Conservation (phyloP, 2,888 invertebrate species). For the Epirrhoe tristata region DNA sequence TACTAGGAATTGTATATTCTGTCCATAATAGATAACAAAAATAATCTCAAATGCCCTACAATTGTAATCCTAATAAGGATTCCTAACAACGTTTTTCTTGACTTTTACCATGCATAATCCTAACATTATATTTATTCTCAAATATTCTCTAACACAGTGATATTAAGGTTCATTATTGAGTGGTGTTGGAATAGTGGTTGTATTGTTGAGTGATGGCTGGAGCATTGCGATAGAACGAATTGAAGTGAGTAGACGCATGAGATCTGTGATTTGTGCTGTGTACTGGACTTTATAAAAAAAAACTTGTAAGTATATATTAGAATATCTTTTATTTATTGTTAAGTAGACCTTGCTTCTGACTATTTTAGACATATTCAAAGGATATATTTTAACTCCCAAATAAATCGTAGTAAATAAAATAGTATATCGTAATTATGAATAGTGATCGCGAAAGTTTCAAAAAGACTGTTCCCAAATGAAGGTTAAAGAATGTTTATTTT, state of each 20-base stretch:
- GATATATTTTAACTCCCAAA: too few species aligned
- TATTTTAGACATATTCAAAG: too few species aligned
- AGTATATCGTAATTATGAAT: too few species aligned
- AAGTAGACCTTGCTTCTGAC: too few species aligned
- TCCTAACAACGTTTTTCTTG: conserved; percentile 33
- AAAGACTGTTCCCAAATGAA: too few species aligned
- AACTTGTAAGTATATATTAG: conserved; percentile 7
- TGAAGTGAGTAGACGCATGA: conserved; percentile 39
- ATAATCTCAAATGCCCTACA: conserved; percentile 2
- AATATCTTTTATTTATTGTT: neutral
- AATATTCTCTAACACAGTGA: neutral
- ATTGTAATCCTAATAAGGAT: conserved; percentile 15
- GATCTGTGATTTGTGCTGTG: conserved; percentile 24
- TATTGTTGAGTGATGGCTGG: conserved; percentile 24
- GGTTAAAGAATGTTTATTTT: too few species aligned
- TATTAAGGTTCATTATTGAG: conserved; percentile 18
- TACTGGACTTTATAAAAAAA: conserved; percentile 1
- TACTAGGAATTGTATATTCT: neutral
- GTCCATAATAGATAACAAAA: too few species aligned
- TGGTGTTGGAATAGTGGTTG: neutral
- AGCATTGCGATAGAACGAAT: conserved; percentile 41
- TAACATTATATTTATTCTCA: conserved; percentile 8
- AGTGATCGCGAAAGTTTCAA: too few species aligned
- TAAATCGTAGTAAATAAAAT: too few species aligned
- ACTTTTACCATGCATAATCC: conserved; percentile 41